Conservation (phyloP, 1,140 invertebrate species). For the Ylistrum balloti region DNA sequence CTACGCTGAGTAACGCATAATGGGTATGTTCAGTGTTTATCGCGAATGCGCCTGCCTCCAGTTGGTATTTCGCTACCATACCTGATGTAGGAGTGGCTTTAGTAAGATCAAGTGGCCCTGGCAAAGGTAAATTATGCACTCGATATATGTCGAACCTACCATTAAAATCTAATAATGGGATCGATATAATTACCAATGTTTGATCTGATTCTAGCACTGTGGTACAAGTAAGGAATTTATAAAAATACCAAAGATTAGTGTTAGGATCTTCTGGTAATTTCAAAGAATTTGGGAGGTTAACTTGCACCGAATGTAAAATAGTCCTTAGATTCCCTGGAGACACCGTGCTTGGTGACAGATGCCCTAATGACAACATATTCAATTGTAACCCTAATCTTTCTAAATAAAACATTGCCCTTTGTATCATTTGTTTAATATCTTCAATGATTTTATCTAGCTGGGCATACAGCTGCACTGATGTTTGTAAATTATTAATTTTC, state of each 20-base stretch:
- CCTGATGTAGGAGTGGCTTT: background rate
- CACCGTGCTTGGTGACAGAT: too few relatives aligned
- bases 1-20: background rate
- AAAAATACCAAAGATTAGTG: conserved; percentile 51
- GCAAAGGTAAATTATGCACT: background rate
- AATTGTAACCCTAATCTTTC: conserved; percentile 47
- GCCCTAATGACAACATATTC: conserved; percentile 51
- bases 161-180: too few relatives aligned
- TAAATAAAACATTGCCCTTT: conserved; percentile 36
- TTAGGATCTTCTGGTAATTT: conserved; percentile 47
- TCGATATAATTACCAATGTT: conserved; percentile 2
- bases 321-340: conserved; percentile 44
- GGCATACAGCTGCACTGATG: too few relatives aligned
- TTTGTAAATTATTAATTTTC: too few relatives aligned
- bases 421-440: too few relatives aligned
- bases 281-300: conserved; percentile 43
- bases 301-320: conserved; percentile 39
- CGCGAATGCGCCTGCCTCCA: too few relatives aligned
- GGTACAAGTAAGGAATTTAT: conserved; percentile 41
- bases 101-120: background rate
- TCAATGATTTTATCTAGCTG: too few relatives aligned
- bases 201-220: background rate
- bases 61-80: too few relatives aligned
- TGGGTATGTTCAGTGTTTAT: too few relatives aligned
- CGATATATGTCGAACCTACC: too few relatives aligned